phyloP scores from a whole-genome alignment of 2,888 invertebrate genomes.

The Gymnocheta viridis region DNA sequence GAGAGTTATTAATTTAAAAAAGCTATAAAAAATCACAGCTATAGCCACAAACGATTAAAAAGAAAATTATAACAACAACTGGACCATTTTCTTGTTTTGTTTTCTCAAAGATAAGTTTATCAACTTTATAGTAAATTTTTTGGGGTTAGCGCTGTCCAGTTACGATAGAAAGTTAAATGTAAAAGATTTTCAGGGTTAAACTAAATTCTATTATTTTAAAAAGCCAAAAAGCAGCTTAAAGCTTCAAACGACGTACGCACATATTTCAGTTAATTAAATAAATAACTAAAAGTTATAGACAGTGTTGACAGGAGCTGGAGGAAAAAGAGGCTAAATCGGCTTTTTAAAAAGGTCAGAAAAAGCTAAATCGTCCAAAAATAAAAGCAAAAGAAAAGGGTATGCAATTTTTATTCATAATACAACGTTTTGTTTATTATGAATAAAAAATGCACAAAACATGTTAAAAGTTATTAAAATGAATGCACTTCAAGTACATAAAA shows the following conservation, averaged over 20 bases:
- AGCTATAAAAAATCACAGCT: constrained; percentile 5
- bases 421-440: no score
- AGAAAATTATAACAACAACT: constrained; percentile 6
- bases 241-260: not conserved
- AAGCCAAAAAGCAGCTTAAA: constrained; percentile 39
- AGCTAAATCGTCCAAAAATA: no score
- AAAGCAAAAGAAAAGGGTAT: no score
- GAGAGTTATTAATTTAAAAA: constrained; percentile 6
- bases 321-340: no score
- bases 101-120: not conserved
- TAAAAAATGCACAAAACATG: no score
- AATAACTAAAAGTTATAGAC: no score
- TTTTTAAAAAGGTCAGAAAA: no score
- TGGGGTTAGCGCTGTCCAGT: not conserved
- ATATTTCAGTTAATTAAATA: constrained; percentile 22
- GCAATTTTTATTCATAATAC: no score
- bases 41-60: constrained; percentile 18
- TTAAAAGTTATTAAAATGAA: no score
- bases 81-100: not conserved
- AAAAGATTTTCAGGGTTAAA: not conserved
- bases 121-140: not conserved
- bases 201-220: no score
- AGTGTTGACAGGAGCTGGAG: no score
- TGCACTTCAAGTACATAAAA: no score
- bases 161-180: not conserved